These are phyloP conservation scores for Ecdyonurus torrentis DNA, from an alignment of 2,888 invertebrate genomes.

Conservation along the genomic window DNA sequence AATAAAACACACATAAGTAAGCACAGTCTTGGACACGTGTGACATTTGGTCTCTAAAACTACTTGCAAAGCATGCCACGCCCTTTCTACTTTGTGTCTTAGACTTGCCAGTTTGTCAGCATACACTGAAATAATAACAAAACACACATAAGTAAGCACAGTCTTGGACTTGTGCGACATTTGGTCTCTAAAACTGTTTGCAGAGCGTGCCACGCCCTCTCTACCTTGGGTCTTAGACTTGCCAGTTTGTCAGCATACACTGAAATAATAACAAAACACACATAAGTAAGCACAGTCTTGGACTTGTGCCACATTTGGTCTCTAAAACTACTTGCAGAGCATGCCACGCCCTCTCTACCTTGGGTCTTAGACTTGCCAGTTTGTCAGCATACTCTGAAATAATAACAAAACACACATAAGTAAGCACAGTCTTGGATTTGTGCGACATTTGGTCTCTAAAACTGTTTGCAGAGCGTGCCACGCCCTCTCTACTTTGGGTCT, in stretches of 20 bases:
- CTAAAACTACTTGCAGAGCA: not conserved
- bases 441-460: not conserved
- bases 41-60: not conserved
- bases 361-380: not conserved
- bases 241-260: not conserved
- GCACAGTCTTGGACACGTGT: not conserved
- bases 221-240: not conserved
- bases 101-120: not conserved
- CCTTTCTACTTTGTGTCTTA: not conserved
- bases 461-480: no score
- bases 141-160: not conserved
- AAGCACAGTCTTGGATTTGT: not conserved
- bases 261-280: not conserved
- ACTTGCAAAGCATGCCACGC: not conserved
- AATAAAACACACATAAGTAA: not conserved
- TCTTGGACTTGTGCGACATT: not conserved
- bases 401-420: not conserved
- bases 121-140: not conserved
- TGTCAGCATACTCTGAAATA: not conserved
- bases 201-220: not conserved
- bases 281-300: not conserved
- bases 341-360: not conserved
- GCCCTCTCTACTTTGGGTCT: no score
- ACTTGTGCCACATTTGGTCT: not conserved
- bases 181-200: not conserved